These are phyloP conservation scores for Clarias magur DNA, from an alignment of 2,113 vertebrate species.

Conservation along the genomic window DNA sequence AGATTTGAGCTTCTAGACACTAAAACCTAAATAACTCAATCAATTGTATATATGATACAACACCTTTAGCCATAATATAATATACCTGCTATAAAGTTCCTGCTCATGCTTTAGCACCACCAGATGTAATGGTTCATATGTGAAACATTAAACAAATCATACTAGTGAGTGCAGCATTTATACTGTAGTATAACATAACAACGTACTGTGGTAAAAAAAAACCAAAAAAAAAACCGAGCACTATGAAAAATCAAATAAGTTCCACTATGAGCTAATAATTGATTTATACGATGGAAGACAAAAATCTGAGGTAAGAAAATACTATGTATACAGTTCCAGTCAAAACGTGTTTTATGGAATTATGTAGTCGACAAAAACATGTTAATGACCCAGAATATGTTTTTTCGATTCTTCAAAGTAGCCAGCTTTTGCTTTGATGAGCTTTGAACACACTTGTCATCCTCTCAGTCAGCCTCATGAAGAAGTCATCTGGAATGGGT, in stretches of 20 bases:
- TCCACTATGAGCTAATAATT: neutral
- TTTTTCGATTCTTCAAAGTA: too few relatives aligned
- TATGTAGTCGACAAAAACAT: too few relatives aligned
- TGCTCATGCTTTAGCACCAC: neutral
- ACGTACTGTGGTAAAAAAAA: neutral
- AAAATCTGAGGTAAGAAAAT: too few relatives aligned
- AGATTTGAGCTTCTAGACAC: neutral
- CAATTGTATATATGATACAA: neutral
- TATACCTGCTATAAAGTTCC: neutral
- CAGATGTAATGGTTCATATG: neutral
- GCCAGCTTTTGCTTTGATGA: too few relatives aligned
- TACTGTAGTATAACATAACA: neutral
- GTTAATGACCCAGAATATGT: too few relatives aligned
- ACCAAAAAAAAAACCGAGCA: neutral
- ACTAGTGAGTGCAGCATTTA: neutral
- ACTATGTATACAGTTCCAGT: too few relatives aligned
- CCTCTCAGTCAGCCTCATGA: too few relatives aligned
- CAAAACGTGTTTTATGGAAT: too few relatives aligned
- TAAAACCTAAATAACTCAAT: slow-evolving; percentile 2
- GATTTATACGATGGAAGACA: neutral
- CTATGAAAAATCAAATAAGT: neutral
- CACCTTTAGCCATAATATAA: neutral
- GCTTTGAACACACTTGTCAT: too few relatives aligned
- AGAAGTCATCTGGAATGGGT: too few relatives aligned
- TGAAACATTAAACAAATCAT: neutral